These are phyloP conservation scores for Phocoena sinus DNA, from an alignment of 2,113 vertebrate genomes.

Conservation along the genomic window DNA sequence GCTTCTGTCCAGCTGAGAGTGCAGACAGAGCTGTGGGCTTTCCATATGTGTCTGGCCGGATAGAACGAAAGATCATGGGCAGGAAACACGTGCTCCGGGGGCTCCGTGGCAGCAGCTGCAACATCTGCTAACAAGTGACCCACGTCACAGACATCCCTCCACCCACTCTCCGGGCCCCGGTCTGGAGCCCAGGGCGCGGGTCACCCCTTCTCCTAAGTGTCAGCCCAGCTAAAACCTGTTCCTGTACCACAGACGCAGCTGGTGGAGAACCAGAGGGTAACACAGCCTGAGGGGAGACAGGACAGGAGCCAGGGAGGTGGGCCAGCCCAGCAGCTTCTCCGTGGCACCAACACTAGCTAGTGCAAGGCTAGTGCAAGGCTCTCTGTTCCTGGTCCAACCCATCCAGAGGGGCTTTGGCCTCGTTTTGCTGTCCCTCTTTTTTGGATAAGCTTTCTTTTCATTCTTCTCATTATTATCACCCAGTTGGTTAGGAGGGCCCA, in stretches of 20 bases:
- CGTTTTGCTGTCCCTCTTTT: no score
- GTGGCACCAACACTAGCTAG: neutral
- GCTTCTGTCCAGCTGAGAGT: neutral
- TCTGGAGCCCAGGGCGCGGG: fast-evolving
- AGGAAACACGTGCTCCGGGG: neutral
- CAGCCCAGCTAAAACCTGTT: neutral
- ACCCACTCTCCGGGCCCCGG: fast-evolving
- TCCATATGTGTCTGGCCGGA: neutral
- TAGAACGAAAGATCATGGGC: neutral
- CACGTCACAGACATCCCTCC: no score
- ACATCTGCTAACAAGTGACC: neutral
- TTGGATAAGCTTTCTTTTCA: neutral
- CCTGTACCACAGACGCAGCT: neutral
- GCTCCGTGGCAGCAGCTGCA: neutral
- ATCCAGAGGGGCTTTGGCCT: neutral
- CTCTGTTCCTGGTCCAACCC: neutral
- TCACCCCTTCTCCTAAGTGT: neutral
- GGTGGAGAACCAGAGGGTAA: neutral
- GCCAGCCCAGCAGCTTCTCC: neutral
- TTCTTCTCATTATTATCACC: neutral
- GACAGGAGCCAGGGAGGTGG: neutral
- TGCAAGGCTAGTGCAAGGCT: neutral
- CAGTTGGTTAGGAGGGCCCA: neutral
- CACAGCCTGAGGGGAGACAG: neutral
- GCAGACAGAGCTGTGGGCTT: neutral